Evolutionary conservation across 2,113 vertebrate genomes (phyloP).

Genomic region (Ciconia maguari): DNA sequence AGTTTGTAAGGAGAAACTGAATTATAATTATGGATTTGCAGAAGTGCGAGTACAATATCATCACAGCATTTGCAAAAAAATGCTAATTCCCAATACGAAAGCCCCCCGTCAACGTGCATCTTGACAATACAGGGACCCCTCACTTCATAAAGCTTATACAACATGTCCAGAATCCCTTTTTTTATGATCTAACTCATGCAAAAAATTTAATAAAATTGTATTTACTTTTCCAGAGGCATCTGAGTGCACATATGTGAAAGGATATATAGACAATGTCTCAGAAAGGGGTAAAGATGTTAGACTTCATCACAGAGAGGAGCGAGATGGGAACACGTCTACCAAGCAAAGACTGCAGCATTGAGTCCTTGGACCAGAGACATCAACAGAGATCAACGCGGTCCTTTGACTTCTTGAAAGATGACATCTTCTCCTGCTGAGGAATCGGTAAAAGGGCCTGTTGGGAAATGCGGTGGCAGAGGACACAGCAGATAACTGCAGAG

Average conservation of each 20-base stretch:
- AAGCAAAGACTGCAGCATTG: neutral
- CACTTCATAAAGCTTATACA: constrained; percentile 42
- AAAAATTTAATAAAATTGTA: constrained; percentile 46
- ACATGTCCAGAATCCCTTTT: neutral
- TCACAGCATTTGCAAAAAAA: neutral
- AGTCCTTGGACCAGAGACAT: neutral
- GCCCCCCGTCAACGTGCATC: neutral
- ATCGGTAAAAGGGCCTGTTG: neutral
- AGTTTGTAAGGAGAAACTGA: constrained; percentile 41
- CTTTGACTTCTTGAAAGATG: neutral
- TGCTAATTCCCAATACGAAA: neutral
- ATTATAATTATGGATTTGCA: constrained; percentile 44
- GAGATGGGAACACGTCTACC: neutral
- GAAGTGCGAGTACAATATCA: neutral
- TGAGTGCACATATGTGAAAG: neutral
- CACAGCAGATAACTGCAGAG: neutral
- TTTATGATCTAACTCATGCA: constrained; percentile 21
- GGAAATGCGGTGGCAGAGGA: neutral
- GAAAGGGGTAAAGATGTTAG: neutral
- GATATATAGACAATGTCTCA: neutral
- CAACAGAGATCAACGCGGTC: rapidly evolving
- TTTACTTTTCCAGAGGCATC: constrained; percentile 29
- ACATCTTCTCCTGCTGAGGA: neutral
- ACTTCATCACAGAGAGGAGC: neutral
- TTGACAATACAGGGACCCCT: neutral